Evolutionary conservation across 64 coral and sea anemone genomes (phyloP).

Genomic region (Actinia tenebrosa): DNA sequence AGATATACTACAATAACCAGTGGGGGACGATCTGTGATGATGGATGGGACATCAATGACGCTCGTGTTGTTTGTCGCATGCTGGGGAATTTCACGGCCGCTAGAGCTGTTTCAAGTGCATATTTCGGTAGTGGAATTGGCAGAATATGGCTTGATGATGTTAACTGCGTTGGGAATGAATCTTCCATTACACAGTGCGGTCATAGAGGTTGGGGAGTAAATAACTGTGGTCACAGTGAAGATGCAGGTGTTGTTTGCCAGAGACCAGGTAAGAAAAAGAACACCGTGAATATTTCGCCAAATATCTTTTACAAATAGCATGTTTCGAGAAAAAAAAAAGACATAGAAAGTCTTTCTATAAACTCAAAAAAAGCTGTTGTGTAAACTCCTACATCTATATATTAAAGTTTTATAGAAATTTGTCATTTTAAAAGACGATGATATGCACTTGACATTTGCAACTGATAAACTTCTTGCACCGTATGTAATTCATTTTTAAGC

Average conservation of each 20-base stretch:
- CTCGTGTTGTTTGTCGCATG: slow-evolving; percentile 19
- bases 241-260: neutral
- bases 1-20: slow-evolving; percentile 13
- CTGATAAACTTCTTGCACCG: too few species aligned
- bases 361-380: too few species aligned
- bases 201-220: neutral
- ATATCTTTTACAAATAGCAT: too few species aligned
- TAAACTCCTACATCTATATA: too few species aligned
- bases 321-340: too few species aligned
- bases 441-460: too few species aligned
- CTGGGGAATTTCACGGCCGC: neutral
- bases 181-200: neutral
- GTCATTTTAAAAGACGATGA: too few species aligned
- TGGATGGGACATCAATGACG: slow-evolving; percentile 32
- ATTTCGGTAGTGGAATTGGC: slow-evolving; percentile 19
- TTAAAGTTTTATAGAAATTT: too few species aligned
- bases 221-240: slow-evolving; percentile 23
- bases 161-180: slow-evolving; percentile 13
- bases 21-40: slow-evolving; percentile 53
- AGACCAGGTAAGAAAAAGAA: too few species aligned
- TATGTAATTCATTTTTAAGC: too few species aligned
- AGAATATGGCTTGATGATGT: slow-evolving; percentile 46
- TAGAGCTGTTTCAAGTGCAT: neutral
- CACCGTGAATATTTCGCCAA: too few species aligned
- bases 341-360: too few species aligned